Conservation (phyloP, 2,797 vertebrate species). For the Crocodylus rhombifer region DNA sequence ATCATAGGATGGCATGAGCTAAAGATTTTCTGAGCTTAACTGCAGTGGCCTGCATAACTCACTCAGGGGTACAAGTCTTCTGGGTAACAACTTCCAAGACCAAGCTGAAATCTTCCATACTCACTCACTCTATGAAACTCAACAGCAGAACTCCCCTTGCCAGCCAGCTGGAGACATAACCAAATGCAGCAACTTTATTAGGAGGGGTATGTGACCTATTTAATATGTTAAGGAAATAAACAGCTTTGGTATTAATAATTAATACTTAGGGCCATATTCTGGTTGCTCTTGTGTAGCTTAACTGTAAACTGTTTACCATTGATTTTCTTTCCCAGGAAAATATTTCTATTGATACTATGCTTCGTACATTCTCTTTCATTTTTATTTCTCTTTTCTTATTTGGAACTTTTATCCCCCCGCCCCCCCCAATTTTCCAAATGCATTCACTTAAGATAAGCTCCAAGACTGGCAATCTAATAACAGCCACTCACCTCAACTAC, state of each 20-base stretch:
- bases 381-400: background rate
- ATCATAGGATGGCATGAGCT: accelerated
- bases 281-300: constrained; percentile 29
- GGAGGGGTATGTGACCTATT: constrained; percentile 66
- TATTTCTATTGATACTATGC: background rate
- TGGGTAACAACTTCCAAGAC: background rate
- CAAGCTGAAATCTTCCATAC: background rate
- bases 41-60: background rate
- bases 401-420: background rate
- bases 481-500: background rate
- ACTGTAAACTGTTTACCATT: background rate
- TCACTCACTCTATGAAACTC: background rate
- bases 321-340: constrained; percentile 36
- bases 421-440: background rate
- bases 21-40: background rate
- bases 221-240: constrained; percentile 68
- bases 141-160: background rate
- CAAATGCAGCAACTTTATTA: constrained; percentile 10
- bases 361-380: background rate
- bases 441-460: background rate
- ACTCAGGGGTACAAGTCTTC: accelerated
- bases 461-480: background rate
- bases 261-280: constrained; percentile 62
- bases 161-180: background rate
- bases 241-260: constrained; percentile 71